A percentile compares a stretch with the other conserved stretches of the same genome.
phyloP scores from a whole-genome alignment of 2,113 vertebrate genomes.

The Phalacrocorax aristotelis region DNA sequence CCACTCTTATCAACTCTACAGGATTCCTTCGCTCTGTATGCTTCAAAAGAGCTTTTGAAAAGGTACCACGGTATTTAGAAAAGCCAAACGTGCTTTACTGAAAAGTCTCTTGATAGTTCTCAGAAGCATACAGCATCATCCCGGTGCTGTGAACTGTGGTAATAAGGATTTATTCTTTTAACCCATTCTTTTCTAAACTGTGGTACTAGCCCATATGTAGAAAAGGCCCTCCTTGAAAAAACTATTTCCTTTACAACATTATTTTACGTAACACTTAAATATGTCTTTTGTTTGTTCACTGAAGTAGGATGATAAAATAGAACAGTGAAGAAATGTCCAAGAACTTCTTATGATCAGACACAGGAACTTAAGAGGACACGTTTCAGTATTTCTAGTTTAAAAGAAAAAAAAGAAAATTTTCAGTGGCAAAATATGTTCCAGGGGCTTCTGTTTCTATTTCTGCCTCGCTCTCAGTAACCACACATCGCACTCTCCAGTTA shows the following conservation, averaged over 20 bases:
- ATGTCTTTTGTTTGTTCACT: not conserved
- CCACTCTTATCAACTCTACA: not conserved
- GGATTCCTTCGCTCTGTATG: not conserved
- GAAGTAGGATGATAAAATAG: not conserved
- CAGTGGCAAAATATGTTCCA: not conserved
- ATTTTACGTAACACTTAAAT: not conserved
- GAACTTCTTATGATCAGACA: not conserved
- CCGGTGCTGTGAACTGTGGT: not conserved
- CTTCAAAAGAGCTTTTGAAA: not conserved
- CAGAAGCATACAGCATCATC: slow-evolving; percentile 6
- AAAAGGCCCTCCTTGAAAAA: not conserved
- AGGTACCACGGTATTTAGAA: not conserved
- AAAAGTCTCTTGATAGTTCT: not conserved
- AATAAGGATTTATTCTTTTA: slow-evolving; percentile 54
- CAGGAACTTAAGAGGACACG: not conserved
- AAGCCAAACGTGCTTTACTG: not conserved
- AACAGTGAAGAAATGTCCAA: not conserved
- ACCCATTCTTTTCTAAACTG: slow-evolving; percentile 5
- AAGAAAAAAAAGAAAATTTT: not conserved
- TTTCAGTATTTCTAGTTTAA: not conserved
- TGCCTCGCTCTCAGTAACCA: not conserved
- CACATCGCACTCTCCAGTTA: not conserved
- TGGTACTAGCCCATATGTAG: not conserved
- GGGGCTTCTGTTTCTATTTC: not conserved
- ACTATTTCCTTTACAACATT: not conserved